Evolutionary conservation across 2,113 vertebrate genomes (phyloP).

Genomic region (Sterrhoptilus dennistouni): DNA sequence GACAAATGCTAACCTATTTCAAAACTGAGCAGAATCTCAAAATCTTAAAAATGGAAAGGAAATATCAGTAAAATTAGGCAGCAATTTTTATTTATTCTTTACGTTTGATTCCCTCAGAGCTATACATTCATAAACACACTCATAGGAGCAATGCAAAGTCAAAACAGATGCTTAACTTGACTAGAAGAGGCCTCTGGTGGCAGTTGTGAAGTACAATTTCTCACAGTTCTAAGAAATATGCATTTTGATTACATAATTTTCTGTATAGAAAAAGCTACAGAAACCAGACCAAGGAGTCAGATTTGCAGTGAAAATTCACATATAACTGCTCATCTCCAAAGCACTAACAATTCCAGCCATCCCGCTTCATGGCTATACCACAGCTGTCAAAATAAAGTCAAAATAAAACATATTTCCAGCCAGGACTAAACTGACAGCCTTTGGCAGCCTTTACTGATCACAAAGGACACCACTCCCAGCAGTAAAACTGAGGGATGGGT

Average conservation of each 20-base stretch:
- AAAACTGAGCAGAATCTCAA: background rate
- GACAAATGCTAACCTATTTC: background rate
- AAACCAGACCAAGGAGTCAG: background rate
- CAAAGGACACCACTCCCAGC: background rate
- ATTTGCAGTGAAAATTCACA: background rate
- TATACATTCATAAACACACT: background rate
- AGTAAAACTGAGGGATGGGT: background rate
- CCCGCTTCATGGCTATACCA: background rate
- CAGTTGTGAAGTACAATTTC: background rate
- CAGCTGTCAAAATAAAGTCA: background rate
- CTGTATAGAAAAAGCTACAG: background rate
- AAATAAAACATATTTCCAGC: background rate
- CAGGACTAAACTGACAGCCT: background rate
- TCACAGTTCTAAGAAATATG: background rate
- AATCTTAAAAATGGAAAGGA: background rate
- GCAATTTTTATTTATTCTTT: background rate
- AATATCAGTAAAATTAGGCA: background rate
- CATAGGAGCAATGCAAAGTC: background rate
- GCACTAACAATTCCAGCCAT: background rate
- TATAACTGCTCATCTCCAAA: background rate
- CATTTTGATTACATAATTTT: background rate
- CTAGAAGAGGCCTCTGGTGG: slow-evolving; percentile 74
- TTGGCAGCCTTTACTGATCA: background rate
- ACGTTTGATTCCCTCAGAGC: background rate
- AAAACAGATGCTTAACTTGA: background rate